A percentile compares a stretch with the other conserved stretches of the same genome.
Evolutionary conservation across 2,113 vertebrate species (phyloP).

Genomic region (Vidua macroura): DNA sequence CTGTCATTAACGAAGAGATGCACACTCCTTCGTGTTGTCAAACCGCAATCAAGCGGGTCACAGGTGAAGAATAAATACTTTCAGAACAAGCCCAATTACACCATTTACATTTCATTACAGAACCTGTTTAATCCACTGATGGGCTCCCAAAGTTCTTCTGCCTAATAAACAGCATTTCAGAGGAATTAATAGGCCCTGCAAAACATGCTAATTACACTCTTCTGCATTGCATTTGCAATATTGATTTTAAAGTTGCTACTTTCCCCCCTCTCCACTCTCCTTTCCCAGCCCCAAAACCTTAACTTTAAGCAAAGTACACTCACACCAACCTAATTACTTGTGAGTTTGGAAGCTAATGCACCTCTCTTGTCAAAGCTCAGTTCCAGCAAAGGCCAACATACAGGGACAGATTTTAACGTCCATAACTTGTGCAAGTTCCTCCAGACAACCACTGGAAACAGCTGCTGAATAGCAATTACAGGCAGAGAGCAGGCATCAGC

Average conservation of each 20-base stretch:
- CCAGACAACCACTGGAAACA: conserved; percentile 58
- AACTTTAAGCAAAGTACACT: conserved; percentile 38
- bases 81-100: conserved; percentile 76
- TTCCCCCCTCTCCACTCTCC: neutral
- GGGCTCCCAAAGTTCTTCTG: conserved; percentile 65
- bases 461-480: conserved; percentile 68
- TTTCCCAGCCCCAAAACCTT: neutral
- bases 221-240: conserved; percentile 66
- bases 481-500: conserved; percentile 42
- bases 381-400: neutral
- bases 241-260: conserved; percentile 54
- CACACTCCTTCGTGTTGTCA: conserved; percentile 73
- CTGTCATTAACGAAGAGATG: conserved; percentile 71
- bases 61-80: conserved; percentile 79
- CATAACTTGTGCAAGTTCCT: conserved; percentile 13
- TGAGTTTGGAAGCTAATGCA: conserved; percentile 21
- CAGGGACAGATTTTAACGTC: neutral
- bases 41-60: conserved; percentile 73
- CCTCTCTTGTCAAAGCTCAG: conserved; percentile 2
- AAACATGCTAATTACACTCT: conserved; percentile 68
- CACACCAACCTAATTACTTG: conserved; percentile 33
- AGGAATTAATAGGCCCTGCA: conserved; percentile 68
- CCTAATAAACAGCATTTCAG: conserved; percentile 68
- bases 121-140: conserved; percentile 70
- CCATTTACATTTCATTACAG: conserved; percentile 77